Base-by-base conservation (phyloP, 2,113 vertebrate genomes). In the Apaloderma vittatum region DNA sequence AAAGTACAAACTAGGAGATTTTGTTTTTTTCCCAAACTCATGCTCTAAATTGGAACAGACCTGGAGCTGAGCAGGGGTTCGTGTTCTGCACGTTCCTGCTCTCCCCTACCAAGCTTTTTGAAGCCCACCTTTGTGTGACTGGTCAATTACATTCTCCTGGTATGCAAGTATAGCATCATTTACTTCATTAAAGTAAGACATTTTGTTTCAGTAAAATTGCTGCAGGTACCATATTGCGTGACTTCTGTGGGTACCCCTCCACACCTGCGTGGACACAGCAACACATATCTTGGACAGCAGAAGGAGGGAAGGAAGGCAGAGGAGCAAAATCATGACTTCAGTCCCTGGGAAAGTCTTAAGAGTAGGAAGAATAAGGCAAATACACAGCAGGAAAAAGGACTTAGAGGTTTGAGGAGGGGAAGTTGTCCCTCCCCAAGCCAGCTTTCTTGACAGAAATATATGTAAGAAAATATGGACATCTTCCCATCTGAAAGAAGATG, bases 181-280 rank as follows among this genome's bases (percentile, higher is more conserved):
- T 43, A 43, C 3, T 14, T 90, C n/a, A 82, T 2, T 55, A 34
- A 63, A 79, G 9, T 21, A 37, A 2, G 0, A 36, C 1, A 2
- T 59, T 83, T 81, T 49, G 6, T 62, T 72, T 36, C 12, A 20
- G 7, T 90, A 18, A 86, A 72, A 61, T 32, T 80, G 45, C 23
- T 46, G 30, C 36, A 27, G 65, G 19, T 71, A 20, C 46, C 40
- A 3, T 46, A 15, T 11, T 26, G 20, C 66, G 46, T 49, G 36
- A 57, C 36, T 92, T 15, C 5, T 40, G 19, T 2, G 7, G 43
- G 58, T 77, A 15, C 29, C 20, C 21, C 26, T 0, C 0, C 11
- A 13, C 22, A 16, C 9, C 34, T 30, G 9, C 20, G 45, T 27
- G 61, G 37, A 24, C 30, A 24, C 21, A 74, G 67, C 49, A 75